Conservation (phyloP, 2,113 vertebrate species). For the Chroicocephalus ridibundus region DNA sequence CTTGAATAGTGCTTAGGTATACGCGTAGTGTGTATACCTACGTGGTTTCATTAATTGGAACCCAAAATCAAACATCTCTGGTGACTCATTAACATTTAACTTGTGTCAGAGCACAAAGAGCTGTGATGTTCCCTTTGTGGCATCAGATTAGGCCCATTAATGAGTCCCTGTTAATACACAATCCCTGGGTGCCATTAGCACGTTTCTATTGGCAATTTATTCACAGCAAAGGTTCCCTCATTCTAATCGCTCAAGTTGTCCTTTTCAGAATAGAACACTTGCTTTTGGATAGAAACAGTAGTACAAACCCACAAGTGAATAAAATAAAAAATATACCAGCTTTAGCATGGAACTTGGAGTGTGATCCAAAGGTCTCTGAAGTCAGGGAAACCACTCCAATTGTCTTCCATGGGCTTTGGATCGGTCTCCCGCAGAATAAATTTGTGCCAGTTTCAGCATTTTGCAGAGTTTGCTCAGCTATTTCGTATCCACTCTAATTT, state of each 20-base stretch:
- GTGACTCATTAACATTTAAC: neutral
- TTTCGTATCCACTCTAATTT: neutral
- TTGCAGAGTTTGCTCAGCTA: neutral
- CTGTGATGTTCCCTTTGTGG: neutral
- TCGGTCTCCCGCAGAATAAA: neutral
- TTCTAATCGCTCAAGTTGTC: constrained; percentile 2
- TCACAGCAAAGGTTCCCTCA: constrained; percentile 20
- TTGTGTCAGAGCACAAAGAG: constrained; percentile 1
- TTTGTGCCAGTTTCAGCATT: neutral
- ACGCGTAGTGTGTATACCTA: no score
- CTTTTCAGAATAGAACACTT: neutral
- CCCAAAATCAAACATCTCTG: neutral
- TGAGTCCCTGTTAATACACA: constrained; percentile 4
- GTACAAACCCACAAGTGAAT: neutral
- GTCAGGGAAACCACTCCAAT: neutral
- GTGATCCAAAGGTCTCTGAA: neutral
- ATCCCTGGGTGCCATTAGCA: neutral
- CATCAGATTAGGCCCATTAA: constrained; percentile 32
- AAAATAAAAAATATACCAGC: neutral
- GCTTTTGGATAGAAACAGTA: neutral
- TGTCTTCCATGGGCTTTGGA: neutral
- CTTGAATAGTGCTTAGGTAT: no score
- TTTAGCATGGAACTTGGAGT: neutral
- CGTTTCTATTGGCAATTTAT: constrained; percentile 14
- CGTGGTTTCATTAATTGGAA: neutral